These are phyloP conservation scores for Mesoclemmys tuberculata DNA, from an alignment of 2,113 vertebrate species.

Conservation along the genomic window DNA sequence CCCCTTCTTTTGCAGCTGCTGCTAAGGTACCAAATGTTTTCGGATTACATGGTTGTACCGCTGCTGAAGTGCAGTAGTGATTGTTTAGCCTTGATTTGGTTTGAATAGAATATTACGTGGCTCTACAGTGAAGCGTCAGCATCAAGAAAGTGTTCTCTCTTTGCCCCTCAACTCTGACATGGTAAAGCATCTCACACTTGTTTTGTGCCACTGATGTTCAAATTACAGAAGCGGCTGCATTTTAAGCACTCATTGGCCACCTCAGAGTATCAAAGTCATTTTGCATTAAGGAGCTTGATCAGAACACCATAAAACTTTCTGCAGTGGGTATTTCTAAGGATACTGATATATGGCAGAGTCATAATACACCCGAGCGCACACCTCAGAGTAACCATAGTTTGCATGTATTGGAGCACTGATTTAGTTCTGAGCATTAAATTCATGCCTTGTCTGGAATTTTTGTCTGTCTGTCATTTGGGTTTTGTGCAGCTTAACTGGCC, in stretches of 20 bases:
- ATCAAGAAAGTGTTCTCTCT: not conserved
- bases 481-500: not conserved
- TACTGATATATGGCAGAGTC: not conserved
- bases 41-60: not conserved
- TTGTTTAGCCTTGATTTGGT: not conserved
- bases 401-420: not conserved
- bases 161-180: not conserved
- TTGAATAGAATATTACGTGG: fast-evolving
- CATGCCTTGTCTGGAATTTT: fast-evolving
- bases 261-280: not conserved
- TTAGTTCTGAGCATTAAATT: not conserved
- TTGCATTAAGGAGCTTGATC: no score
- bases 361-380: not conserved
- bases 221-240: not conserved
- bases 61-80: not conserved
- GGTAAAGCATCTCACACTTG: not conserved
- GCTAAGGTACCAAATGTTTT: not conserved
- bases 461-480: not conserved
- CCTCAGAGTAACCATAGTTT: not conserved
- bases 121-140: not conserved
- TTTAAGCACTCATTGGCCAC: not conserved
- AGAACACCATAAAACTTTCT: not conserved
- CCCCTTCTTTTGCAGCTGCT: not conserved
- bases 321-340: not conserved
- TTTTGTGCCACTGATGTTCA: not conserved